Conservation (phyloP, 1,140 invertebrate species). For the Oryzaephilus surinamensis region DNA sequence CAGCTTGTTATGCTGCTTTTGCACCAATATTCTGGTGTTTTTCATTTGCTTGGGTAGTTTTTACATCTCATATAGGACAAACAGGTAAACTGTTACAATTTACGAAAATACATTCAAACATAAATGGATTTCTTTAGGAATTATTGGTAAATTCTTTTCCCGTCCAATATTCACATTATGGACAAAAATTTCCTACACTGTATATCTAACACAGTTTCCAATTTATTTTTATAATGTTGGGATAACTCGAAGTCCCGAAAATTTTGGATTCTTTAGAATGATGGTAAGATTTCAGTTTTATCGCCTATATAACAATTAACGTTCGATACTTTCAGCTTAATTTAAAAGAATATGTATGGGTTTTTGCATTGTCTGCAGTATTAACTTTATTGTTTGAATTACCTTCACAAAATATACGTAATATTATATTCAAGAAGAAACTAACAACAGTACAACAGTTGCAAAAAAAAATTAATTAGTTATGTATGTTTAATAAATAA, state of each 20-base stretch:
- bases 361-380: conserved; percentile 19
- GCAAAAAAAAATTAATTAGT: conserved; percentile 4
- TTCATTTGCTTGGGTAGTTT: conserved; percentile 54
- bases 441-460: background rate
- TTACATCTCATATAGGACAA: conserved; percentile 50
- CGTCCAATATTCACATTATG: conserved; percentile 36
- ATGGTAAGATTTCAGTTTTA: no score
- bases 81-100: no score
- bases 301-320: no score
- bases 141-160: conserved; percentile 36
- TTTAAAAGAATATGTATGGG: conserved; percentile 7
- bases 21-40: conserved; percentile 60
- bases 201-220: conserved; percentile 49
- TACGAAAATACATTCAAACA: no score
- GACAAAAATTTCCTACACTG: conserved; percentile 43
- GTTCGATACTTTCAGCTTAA: no score
- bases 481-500: no score
- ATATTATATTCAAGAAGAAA: conserved; percentile 16
- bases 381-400: conserved; percentile 30
- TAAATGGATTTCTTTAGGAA: no score
- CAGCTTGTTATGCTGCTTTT: conserved; percentile 58
- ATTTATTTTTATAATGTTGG: conserved; percentile 49
- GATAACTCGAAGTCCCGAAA: conserved; percentile 37
- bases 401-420: conserved; percentile 30
- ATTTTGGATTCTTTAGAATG: conserved; percentile 27